A percentile compares a stretch with the other conserved stretches of the same genome.
phyloP scores from a whole-genome alignment of 2,113 vertebrate species.

The Grallaria varia region DNA sequence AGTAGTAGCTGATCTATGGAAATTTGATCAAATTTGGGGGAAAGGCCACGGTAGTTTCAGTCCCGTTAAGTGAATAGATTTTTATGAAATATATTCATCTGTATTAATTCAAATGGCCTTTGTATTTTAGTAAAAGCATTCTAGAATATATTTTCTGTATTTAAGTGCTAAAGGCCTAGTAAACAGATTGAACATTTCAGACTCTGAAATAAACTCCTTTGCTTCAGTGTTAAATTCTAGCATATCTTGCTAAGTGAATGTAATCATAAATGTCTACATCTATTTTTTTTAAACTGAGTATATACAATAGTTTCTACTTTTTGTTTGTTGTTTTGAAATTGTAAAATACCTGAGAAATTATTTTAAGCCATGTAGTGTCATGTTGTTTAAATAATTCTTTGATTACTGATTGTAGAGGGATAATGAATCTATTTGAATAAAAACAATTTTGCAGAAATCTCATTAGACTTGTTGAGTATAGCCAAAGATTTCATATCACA shows the following conservation, averaged over 20 bases:
- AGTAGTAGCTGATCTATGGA: background rate
- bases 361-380: background rate
- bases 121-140: background rate
- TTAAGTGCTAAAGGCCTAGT: background rate
- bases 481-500: background rate
- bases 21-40: background rate
- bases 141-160: background rate
- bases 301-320: background rate
- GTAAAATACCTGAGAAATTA: background rate
- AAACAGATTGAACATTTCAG: background rate
- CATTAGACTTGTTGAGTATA: background rate
- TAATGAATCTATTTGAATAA: background rate
- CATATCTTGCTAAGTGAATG: background rate
- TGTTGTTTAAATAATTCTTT: background rate
- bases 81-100: background rate
- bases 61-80: background rate
- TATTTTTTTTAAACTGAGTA: background rate
- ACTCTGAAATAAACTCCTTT: background rate
- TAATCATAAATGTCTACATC: background rate
- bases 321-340: background rate
- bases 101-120: background rate
- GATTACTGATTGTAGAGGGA: background rate
- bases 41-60: background rate
- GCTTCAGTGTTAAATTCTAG: background rate
- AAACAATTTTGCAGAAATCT: background rate